These are phyloP conservation scores for Apodemia zela DNA, from an alignment of 2,888 invertebrate genomes.

Conservation along the genomic window DNA sequence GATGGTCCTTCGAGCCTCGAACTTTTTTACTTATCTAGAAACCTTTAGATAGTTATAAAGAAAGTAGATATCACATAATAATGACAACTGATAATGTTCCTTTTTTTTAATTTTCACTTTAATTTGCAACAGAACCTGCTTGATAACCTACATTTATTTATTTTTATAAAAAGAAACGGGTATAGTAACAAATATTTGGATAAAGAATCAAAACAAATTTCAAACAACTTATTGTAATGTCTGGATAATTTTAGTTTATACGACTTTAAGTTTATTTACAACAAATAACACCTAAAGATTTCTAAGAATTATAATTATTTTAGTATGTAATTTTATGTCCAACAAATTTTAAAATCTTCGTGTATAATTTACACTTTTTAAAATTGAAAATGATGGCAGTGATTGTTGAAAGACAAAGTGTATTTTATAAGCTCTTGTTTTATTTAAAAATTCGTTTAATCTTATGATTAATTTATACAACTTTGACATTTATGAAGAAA, in stretches of 20 bases:
- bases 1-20: constrained; percentile 11
- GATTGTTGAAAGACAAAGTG: constrained; percentile 6
- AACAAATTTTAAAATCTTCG: background rate
- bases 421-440: constrained; percentile 8
- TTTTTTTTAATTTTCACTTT: no score
- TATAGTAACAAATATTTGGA: background rate
- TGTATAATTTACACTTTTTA: background rate
- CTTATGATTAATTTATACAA: background rate
- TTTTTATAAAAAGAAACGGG: background rate
- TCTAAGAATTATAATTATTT: background rate
- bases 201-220: background rate
- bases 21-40: background rate
- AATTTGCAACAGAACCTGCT: no score
- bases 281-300: background rate
- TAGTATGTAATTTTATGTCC: background rate
- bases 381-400: constrained; percentile 7
- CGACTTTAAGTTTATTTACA: background rate
- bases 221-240: background rate
- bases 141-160: no score
- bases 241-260: background rate
- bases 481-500: background rate
- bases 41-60: background rate
- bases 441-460: background rate
- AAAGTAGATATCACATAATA: background rate
- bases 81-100: background rate